Base-by-base conservation (phyloP, 1,140 invertebrate genomes). In the Trichonephila clavata region DNA sequence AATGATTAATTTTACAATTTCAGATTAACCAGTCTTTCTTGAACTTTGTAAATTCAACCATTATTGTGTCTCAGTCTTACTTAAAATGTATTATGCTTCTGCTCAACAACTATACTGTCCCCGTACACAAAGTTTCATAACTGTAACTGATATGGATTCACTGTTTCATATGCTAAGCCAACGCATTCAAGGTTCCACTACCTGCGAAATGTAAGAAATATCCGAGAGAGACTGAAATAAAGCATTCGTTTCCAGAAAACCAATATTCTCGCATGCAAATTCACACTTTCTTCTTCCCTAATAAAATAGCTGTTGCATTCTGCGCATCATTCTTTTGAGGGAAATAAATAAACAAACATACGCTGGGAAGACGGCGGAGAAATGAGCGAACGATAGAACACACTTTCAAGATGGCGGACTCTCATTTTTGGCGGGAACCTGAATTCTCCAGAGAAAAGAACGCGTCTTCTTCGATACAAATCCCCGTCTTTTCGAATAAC, bases 401-500 rank as follows among this genome's bases (percentile, higher is more conserved):
- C 43, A 50, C 32, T 39, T 27, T 27, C 80, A 92, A 84, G 80
- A 84, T 92, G 90, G 90, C 77, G 90, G 21, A 1, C 27, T 7
- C 90, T 84, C 60, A 92, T 92, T 83, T 92, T 86, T 83, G 90
- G 90, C 50, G 61, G 39, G 81, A 92, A 57, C 16, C 32, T 84
- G 27, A 65, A 77, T 86, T n/a, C 80, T 61, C 77, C 32, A n/a
- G 61, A 77, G 60, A 61, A 77, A 43, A 63, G 61, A 83, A 39
- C n/a, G 81, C 81, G 90, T 92, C 83, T 86, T 68, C 24, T 14
- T 68, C 90, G 90, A 86, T 86, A 92, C 90, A 92, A 86, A 92
- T 92, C 90, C 90, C 83, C 61, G 60, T 92, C 90, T 92, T 87
- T 92, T 92, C 90, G 90, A 86, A 92, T 92, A 77, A 60, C 60